Evolutionary conservation across 35 echinoderm and acorn worm genomes (phyloP).

Genomic region (Amphiura filiformis): DNA sequence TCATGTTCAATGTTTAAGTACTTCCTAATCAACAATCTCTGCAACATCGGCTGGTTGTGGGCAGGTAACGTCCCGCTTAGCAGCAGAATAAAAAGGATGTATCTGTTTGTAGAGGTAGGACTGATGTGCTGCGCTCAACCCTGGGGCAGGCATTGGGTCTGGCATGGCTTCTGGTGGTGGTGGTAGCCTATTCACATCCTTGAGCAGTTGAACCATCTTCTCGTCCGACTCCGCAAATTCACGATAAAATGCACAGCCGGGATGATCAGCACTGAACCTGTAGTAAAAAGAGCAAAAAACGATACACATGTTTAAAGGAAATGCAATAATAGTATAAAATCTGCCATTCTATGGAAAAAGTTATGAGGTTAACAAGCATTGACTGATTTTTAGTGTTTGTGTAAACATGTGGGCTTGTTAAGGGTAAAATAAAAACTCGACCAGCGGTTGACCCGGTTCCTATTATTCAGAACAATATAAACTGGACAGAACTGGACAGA

Average conservation of each 20-base stretch:
- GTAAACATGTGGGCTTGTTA: neutral
- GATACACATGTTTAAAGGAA: neutral
- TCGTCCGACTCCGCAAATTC: neutral
- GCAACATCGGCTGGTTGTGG: no score
- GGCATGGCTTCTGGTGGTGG: no score
- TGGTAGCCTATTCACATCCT: neutral
- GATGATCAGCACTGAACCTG: neutral
- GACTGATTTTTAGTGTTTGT: neutral
- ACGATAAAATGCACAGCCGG: neutral
- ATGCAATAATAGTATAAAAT: neutral
- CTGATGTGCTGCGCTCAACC: neutral
- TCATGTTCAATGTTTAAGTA: no score
- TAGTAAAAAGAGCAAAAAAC: neutral
- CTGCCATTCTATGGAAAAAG: neutral
- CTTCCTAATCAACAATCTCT: no score
- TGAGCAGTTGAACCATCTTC: neutral
- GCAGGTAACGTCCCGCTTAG: neutral
- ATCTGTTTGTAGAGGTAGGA: neutral
- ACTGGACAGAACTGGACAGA: no score
- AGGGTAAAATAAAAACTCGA: no score
- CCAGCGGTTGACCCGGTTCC: no score
- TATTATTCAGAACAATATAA: no score
- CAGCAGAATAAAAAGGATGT: neutral
- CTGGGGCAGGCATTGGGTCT: neutral
- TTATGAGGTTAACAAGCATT: neutral